A percentile compares a stretch with the other conserved stretches of the same genome.
Conservation (phyloP, 1,140 invertebrate genomes). For the Drosophila rhopaloa region DNA sequence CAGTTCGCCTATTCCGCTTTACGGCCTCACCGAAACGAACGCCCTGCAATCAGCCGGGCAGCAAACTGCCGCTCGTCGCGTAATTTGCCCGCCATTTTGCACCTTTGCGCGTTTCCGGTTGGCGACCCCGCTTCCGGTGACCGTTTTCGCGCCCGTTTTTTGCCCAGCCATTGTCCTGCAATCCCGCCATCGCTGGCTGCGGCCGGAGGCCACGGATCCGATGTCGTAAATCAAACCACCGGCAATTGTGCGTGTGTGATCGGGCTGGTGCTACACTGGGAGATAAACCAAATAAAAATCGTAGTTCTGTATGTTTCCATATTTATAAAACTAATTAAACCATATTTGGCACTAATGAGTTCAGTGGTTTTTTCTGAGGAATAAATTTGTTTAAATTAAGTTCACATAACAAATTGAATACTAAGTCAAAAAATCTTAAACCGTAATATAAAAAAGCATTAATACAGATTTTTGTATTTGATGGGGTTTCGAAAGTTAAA, state of each 20-base stretch:
- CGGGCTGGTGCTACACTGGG: constrained; percentile 21
- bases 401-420: too few species aligned
- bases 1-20: constrained; percentile 25
- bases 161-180: constrained; percentile 28
- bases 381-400: too few species aligned
- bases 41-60: constrained; percentile 31
- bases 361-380: too few species aligned
- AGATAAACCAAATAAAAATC: background rate
- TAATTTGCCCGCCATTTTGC: constrained; percentile 61
- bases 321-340: background rate
- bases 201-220: constrained; percentile 13
- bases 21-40: constrained; percentile 3
- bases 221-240: constrained; percentile 68
- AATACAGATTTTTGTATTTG: too few species aligned
- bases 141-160: constrained; percentile 60
- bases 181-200: background rate
- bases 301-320: background rate
- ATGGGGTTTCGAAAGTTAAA: too few species aligned
- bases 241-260: constrained; percentile 67
- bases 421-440: too few species aligned
- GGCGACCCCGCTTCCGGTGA: constrained; percentile 23
- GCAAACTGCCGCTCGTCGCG: constrained; percentile 29
- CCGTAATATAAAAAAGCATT: too few species aligned
- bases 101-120: constrained; percentile 52
- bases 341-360: background rate